Evolutionary conservation across 2,113 vertebrate genomes (phyloP).

Genomic region (Piaya cayana): DNA sequence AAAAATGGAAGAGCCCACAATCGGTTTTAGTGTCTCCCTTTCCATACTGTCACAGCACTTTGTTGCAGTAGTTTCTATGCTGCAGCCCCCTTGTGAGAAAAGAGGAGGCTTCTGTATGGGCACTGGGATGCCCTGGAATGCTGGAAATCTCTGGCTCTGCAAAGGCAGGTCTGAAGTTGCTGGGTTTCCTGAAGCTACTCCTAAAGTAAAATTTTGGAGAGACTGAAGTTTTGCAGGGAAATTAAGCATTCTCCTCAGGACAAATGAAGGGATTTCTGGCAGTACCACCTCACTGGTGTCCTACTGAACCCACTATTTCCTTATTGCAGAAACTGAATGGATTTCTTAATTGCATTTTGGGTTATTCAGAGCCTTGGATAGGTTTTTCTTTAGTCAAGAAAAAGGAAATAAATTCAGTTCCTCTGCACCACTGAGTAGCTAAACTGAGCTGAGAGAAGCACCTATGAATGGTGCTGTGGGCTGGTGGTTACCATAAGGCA

Average conservation of each 20-base stretch:
- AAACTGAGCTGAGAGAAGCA: background rate
- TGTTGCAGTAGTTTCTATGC: background rate
- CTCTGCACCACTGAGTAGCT: background rate
- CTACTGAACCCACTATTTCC: background rate
- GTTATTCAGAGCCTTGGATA: background rate
- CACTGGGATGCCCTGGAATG: accelerated
- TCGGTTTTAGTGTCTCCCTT: background rate
- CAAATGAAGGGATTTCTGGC: background rate
- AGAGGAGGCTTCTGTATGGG: background rate
- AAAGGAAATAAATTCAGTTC: background rate
- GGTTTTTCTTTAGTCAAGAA: background rate
- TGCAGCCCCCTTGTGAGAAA: background rate
- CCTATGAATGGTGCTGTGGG: background rate
- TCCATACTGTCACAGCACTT: background rate
- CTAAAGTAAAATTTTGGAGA: background rate
- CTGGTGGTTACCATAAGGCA: background rate
- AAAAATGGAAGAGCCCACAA: background rate
- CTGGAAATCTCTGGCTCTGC: background rate
- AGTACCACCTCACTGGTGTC: background rate
- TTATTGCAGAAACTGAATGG: background rate
- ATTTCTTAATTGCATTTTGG: background rate
- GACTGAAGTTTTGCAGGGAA: background rate
- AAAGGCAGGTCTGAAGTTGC: background rate
- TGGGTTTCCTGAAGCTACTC: background rate
- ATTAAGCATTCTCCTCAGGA: background rate